Percentiles rank a stretch among this genome's conserved stretches.
Evolutionary conservation across 1,140 invertebrate genomes (phyloP).

Genomic region (Drosophila pseudoananassae): DNA sequence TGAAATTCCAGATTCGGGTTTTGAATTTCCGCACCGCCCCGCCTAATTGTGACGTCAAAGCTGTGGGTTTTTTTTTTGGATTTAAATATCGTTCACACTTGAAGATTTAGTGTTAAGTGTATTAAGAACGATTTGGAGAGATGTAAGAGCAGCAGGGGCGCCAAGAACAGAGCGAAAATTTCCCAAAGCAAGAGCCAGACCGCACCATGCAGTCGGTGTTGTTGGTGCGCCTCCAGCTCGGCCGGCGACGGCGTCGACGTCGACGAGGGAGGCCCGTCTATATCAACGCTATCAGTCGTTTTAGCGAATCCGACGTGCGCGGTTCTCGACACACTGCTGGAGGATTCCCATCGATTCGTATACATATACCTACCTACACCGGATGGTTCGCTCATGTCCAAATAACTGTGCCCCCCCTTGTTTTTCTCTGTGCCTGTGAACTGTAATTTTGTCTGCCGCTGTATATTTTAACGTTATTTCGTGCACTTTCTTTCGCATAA

Average conservation of each 20-base stretch:
- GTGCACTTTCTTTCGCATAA: slow-evolving; percentile 52
- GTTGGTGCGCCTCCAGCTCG: slow-evolving; percentile 1
- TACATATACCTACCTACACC: slow-evolving; percentile 28
- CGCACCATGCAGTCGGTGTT: background rate
- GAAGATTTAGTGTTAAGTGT: slow-evolving; percentile 35
- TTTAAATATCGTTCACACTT: slow-evolving; percentile 30
- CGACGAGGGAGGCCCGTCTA: slow-evolving; percentile 69
- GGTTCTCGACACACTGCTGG: slow-evolving; percentile 37
- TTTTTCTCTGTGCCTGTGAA: slow-evolving; percentile 29
- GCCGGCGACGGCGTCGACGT: slow-evolving; percentile 41
- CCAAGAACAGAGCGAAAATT: slow-evolving; percentile 47
- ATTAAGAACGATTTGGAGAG: slow-evolving; percentile 18
- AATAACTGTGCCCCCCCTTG: slow-evolving; percentile 31
- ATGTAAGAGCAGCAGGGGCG: slow-evolving; percentile 15
- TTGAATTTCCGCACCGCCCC: slow-evolving; percentile 13
- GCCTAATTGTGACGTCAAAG: slow-evolving; percentile 54
- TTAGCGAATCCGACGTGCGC: slow-evolving; percentile 75
- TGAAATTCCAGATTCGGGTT: slow-evolving; percentile 30
- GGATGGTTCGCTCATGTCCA: slow-evolving; percentile 54
- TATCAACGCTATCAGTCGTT: slow-evolving; percentile 80
- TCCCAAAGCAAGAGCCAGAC: slow-evolving; percentile 33
- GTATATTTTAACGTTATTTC: slow-evolving; percentile 74
- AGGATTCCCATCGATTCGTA: slow-evolving; percentile 14
- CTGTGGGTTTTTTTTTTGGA: slow-evolving; percentile 40
- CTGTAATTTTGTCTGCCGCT: slow-evolving; percentile 67